These are phyloP conservation scores for Nebria brevicollis DNA, from an alignment of 2,888 invertebrate genomes.

Conservation along the genomic window DNA sequence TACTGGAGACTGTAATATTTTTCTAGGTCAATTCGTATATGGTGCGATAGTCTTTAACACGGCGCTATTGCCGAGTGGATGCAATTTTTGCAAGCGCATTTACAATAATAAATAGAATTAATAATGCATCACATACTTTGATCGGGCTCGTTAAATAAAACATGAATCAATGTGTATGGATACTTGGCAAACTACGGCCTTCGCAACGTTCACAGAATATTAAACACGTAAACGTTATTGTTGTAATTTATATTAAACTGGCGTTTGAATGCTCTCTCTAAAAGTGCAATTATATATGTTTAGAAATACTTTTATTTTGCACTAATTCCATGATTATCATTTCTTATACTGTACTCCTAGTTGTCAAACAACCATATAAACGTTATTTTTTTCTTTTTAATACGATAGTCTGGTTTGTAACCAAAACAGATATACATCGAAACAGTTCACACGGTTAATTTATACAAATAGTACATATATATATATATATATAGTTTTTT, in stretches of 20 bases:
- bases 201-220: constrained; percentile 29
- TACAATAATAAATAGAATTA: constrained; percentile 27
- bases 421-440: neutral
- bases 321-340: neutral
- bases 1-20: constrained; percentile 22
- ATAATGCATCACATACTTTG: constrained; percentile 27
- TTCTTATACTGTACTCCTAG: neutral
- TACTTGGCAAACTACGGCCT: constrained; percentile 26
- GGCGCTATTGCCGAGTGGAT: constrained; percentile 16
- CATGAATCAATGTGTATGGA: constrained; percentile 35
- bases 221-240: constrained; percentile 22
- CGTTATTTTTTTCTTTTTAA: neutral
- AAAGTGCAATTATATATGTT: neutral
- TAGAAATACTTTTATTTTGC: constrained; percentile 14
- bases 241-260: constrained; percentile 31
- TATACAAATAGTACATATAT: neutral
- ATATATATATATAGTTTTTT: neutral
- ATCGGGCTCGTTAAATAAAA: constrained; percentile 32
- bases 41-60: constrained; percentile 19
- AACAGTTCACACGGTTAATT: neutral
- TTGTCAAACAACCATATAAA: neutral
- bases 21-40: constrained; percentile 41
- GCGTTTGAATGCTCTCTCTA: neutral
- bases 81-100: constrained; percentile 20
- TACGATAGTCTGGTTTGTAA: too few relatives aligned